phyloP scores from a whole-genome alignment of 2,888 invertebrate genomes.

The Bugula neritina region DNA sequence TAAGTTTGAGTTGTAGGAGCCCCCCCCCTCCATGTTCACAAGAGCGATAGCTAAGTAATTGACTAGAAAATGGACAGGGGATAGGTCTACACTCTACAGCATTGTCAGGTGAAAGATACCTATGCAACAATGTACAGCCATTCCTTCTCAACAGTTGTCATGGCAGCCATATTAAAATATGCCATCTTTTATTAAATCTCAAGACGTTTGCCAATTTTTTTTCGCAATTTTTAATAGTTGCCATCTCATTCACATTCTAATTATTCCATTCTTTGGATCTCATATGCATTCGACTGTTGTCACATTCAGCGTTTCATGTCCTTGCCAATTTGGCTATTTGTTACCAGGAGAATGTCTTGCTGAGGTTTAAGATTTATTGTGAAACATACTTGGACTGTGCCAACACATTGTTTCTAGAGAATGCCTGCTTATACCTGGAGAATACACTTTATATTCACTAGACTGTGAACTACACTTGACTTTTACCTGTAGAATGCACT shows the following conservation, averaged over 20 bases:
- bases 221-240: background rate
- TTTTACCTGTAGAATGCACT: too few species aligned
- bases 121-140: background rate
- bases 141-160: background rate
- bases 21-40: too few species aligned
- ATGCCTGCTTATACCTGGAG: too few species aligned
- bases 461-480: too few species aligned
- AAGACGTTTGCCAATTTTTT: background rate
- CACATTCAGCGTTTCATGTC: background rate
- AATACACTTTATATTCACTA: too few species aligned
- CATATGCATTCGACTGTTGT: background rate
- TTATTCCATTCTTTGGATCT: background rate
- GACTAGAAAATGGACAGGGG: too few species aligned
- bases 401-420: too few species aligned
- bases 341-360: background rate
- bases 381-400: background rate
- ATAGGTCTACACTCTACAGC: too few species aligned
- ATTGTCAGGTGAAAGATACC: too few species aligned
- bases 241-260: background rate
- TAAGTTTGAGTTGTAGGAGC: too few species aligned
- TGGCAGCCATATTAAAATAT: background rate
- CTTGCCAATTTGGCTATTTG: background rate
- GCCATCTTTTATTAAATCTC: background rate
- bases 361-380: background rate
- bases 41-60: too few species aligned